These are phyloP conservation scores for Vicugna pacos DNA, from an alignment of 2,113 vertebrate species.

Conservation along the genomic window DNA sequence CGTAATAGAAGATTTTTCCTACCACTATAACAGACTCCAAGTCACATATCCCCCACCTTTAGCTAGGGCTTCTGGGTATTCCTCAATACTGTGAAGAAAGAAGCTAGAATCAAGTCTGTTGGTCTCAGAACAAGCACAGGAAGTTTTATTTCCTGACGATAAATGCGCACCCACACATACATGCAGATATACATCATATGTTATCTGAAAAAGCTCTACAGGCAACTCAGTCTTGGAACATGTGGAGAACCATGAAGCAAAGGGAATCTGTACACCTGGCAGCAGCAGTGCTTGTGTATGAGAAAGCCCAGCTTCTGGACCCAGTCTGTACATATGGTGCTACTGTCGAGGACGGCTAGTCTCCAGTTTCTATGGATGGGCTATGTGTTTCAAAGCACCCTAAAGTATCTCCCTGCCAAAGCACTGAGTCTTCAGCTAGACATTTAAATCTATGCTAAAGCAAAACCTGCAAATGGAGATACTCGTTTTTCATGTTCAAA, in stretches of 20 bases:
- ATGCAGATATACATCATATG: no score
- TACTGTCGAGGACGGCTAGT: background rate
- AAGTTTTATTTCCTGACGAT: background rate
- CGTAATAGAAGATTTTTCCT: background rate
- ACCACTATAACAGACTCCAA: background rate
- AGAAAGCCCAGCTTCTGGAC: background rate
- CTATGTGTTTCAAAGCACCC: background rate
- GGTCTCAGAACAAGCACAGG: background rate
- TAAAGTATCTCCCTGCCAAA: background rate
- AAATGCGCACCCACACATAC: background rate
- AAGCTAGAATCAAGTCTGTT: background rate
- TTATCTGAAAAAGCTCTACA: background rate
- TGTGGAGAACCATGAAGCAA: background rate
- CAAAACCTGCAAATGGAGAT: background rate
- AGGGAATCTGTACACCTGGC: background rate
- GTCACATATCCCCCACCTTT: background rate
- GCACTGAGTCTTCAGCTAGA: background rate
- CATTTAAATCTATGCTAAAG: background rate
- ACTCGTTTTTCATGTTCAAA: background rate
- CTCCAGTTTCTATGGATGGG: background rate
- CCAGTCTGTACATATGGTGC: background rate
- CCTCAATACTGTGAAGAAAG: background rate
- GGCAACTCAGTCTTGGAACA: background rate
- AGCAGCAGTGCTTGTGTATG: accelerated
- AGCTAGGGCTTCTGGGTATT: background rate